Base-by-base conservation (phyloP, 2,888 invertebrate genomes). In the Resseliella maxima region DNA sequence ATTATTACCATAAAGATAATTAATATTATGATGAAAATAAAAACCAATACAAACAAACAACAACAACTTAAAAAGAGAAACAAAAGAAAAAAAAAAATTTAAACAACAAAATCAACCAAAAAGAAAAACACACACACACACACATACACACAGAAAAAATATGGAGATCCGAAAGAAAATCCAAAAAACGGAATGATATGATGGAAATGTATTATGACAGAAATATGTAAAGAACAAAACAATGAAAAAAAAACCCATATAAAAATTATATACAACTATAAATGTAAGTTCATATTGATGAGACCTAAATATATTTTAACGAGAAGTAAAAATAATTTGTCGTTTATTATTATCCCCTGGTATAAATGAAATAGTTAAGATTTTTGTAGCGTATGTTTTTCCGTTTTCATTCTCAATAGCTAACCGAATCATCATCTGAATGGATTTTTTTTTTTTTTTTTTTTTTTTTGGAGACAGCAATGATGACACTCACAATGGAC, bases 221-320 rank as follows among this genome's bases (percentile, higher is more conserved):
- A 59, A 59, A 24, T 59, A 24, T 59, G 59, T 59, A 59, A 59
- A 59, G 59, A 59, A 59, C 59, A 59, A 8, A 59, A 50, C 50
- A 50, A 18, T 18, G 21, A 50, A 50, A 6, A 50, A 59, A 59
- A 59, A 59, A 59, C 1, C 59, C 59, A 59, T 59, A 59, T 59
- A 24, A 59, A 59, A 59, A 59, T 59, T 59, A 59, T 59, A 59
- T 59, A 59, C 24, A 59, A 59, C 36, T 72, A 72, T 72, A 35
- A 72, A 72, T 72, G 72, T 72, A 72, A 72, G 72, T 72, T 72
- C 35, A 72, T 72, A 72, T 72, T 72, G 72, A 72, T 72, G 72
- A 72, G 72, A 72, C 72, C 72, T 35, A 72, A 72, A 72, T 72
- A 72, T 72, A 72, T 72, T 72, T 72, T 72, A 72, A 72, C 72